A percentile compares a stretch with the other conserved stretches of the same genome.
phyloP scores from a whole-genome alignment of 2,888 invertebrate genomes.

The Carterocephalus palaemon region DNA sequence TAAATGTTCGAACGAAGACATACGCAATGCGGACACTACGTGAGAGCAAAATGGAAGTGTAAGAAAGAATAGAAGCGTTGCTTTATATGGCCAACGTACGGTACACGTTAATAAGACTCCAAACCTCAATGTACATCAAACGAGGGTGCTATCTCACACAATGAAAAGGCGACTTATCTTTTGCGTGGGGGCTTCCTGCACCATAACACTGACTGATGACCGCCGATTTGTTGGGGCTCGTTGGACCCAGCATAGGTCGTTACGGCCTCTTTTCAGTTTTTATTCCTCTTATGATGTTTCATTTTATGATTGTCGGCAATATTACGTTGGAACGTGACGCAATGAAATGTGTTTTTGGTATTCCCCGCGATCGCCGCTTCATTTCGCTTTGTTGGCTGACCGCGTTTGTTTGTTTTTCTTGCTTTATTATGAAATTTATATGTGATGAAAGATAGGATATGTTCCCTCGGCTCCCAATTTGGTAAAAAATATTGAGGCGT shows the following conservation, averaged over 20 bases:
- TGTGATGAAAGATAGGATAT: conserved; percentile 2
- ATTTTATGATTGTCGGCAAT: conserved; percentile 71
- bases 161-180: conserved; percentile 67
- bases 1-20: too few relatives aligned
- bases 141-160: conserved; percentile 60
- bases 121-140: conserved; percentile 57
- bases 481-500: too few relatives aligned
- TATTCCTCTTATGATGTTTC: conserved; percentile 73
- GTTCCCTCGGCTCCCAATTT: conserved; percentile 25
- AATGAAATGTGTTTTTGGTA: conserved; percentile 45
- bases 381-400: conserved; percentile 20
- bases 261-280: conserved; percentile 72
- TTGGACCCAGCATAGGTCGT: conserved; percentile 63
- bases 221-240: conserved; percentile 74
- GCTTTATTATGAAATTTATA: conserved; percentile 27
- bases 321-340: conserved; percentile 60
- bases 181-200: conserved; percentile 44
- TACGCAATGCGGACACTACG: too few relatives aligned
- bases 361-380: conserved; percentile 32
- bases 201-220: conserved; percentile 72
- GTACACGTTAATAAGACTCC: conserved; percentile 15
- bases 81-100: too few relatives aligned
- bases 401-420: conserved; percentile 28
- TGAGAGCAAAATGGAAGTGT: too few relatives aligned
- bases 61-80: too few relatives aligned